These are phyloP conservation scores for Eupithecia exiguata DNA, from an alignment of 2,888 invertebrate genomes.

Conservation along the genomic window DNA sequence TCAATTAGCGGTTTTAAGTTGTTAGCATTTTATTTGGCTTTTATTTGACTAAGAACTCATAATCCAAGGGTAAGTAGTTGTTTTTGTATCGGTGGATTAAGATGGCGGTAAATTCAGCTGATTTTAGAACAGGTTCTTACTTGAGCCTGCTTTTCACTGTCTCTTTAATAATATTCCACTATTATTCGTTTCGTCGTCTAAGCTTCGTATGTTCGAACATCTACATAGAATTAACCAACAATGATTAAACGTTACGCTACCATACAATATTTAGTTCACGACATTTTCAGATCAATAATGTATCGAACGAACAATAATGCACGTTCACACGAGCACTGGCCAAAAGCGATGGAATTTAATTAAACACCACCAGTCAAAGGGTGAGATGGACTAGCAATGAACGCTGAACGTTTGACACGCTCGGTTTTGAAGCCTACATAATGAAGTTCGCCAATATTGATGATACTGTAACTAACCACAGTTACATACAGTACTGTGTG, in stretches of 20 bases:
- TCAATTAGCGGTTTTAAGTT: constrained; percentile 29
- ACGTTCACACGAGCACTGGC: not conserved
- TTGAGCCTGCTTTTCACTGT: not conserved
- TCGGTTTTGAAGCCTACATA: constrained; percentile 3
- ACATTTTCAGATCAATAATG: not conserved
- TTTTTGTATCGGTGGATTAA: constrained; percentile 3
- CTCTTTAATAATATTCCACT: not conserved
- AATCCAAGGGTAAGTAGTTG: not conserved
- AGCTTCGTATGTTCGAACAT: not conserved
- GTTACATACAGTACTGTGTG: too few relatives aligned
- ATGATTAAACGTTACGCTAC: not conserved
- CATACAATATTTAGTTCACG: not conserved
- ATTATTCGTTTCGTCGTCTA: too few relatives aligned
- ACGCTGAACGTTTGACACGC: constrained; percentile 43
- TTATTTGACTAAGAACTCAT: constrained; percentile 2
- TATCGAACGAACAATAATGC: not conserved
- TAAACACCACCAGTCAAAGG: constrained; percentile 53
- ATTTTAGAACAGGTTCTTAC: not conserved
- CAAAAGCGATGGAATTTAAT: constrained; percentile 50
- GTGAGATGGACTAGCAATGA: constrained; percentile 35
- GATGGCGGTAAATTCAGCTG: constrained; percentile 1
- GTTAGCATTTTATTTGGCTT: constrained; percentile 11
- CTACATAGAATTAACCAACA: not conserved
- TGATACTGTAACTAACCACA: constrained; percentile 11
- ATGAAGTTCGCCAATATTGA: constrained; percentile 13